Evolutionary conservation across 1,140 invertebrate genomes (phyloP).

Genomic region (Agrypnia vestita): DNA sequence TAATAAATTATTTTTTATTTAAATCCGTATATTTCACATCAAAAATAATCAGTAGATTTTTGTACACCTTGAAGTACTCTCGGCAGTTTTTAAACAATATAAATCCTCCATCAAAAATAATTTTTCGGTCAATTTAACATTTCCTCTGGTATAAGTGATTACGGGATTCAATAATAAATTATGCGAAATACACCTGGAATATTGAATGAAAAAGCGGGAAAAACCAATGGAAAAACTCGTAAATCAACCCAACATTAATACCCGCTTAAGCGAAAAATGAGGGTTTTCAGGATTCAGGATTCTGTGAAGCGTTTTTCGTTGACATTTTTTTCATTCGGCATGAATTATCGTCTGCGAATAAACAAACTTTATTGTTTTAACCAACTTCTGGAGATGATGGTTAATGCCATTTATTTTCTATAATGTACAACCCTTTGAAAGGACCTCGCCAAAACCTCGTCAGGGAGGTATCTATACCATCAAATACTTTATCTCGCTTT

Average conservation of each 20-base stretch:
- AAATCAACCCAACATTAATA: constrained; percentile 57
- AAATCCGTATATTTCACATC: too few species aligned
- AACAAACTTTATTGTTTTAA: constrained; percentile 34
- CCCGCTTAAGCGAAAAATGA: constrained; percentile 53
- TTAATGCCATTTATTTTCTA: constrained; percentile 23
- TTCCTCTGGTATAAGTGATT: constrained; percentile 24
- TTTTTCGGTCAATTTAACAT: constrained; percentile 18
- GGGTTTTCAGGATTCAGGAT: constrained; percentile 16
- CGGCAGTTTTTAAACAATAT: background rate
- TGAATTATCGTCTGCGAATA: constrained; percentile 29
- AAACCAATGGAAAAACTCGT: constrained; percentile 54
- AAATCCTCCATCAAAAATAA: constrained; percentile 18
- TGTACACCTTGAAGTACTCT: too few species aligned
- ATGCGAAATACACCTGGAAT: constrained; percentile 52
- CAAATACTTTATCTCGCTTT: too few species aligned
- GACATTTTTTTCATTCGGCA: constrained; percentile 31
- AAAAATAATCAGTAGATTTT: too few species aligned
- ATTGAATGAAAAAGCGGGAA: constrained; percentile 52
- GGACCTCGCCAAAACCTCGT: too few species aligned
- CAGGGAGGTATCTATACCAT: too few species aligned
- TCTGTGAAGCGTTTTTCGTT: constrained; percentile 9
- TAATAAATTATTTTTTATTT: too few species aligned
- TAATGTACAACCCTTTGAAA: constrained; percentile 6
- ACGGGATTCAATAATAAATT: constrained; percentile 52
- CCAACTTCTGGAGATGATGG: constrained; percentile 30